phyloP scores from a whole-genome alignment of 2,113 vertebrate species.

The Podocnemis expansa region DNA sequence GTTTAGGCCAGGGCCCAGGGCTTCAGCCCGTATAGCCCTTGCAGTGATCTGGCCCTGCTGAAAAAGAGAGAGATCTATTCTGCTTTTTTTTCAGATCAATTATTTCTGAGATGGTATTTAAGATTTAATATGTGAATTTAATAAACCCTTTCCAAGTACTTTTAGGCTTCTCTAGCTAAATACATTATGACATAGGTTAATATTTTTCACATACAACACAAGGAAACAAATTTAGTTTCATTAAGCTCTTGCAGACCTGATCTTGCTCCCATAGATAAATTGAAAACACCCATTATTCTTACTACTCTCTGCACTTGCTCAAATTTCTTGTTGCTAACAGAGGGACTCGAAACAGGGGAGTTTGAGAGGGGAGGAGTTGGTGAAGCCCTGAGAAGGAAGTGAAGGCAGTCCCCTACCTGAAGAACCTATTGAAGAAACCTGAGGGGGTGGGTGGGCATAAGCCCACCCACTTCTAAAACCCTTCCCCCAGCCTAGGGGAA shows the following conservation, averaged over 20 bases:
- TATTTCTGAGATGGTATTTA: background rate
- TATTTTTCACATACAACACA: background rate
- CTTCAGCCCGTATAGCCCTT: too few species aligned
- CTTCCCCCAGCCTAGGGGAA: too few species aligned
- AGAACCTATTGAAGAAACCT: too few species aligned
- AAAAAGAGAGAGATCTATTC: background rate
- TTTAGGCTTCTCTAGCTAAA: slow-evolving; percentile 12
- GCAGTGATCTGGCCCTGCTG: background rate
- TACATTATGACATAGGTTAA: background rate
- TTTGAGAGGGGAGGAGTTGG: too few species aligned
- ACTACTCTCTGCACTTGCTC: background rate
- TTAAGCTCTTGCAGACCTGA: slow-evolving; percentile 8
- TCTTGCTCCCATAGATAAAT: background rate
- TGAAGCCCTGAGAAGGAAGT: too few species aligned
- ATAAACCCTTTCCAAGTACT: background rate
- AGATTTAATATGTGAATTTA: background rate
- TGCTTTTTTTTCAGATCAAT: background rate
- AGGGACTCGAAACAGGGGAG: too few species aligned
- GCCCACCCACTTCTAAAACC: too few species aligned
- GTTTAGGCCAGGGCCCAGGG: too few species aligned
- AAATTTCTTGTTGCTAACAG: background rate
- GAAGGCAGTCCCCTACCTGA: too few species aligned
- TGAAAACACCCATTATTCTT: background rate
- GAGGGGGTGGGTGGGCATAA: too few species aligned
- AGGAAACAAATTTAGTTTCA: background rate